Percentiles rank a stretch among this genome's conserved stretches.
phyloP scores from a whole-genome alignment of 1,140 invertebrate species.

The Trachymyrmex cornetzi region DNA sequence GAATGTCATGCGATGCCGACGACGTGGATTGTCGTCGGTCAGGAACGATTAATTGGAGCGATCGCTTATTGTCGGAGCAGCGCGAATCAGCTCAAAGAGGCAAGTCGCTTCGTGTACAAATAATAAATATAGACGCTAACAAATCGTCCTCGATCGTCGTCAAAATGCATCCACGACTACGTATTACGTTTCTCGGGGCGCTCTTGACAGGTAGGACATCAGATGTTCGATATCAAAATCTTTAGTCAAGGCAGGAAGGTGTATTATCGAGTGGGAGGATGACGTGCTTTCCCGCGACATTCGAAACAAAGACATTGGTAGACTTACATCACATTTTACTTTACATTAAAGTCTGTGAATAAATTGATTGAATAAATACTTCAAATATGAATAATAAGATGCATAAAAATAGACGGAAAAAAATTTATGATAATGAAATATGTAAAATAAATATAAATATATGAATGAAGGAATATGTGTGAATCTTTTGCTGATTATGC shows the following conservation, averaged over 20 bases:
- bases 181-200: background rate
- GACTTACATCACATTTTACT: background rate
- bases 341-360: background rate
- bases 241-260: background rate
- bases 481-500: too few relatives aligned
- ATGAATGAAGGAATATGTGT: background rate
- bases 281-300: background rate
- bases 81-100: background rate
- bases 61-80: background rate
- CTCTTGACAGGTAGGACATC: background rate
- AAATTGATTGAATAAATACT: background rate
- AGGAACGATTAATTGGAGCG: slow-evolving; percentile 39
- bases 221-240: slow-evolving; percentile 20
- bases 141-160: background rate
- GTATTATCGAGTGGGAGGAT: slow-evolving; percentile 3
- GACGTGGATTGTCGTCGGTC: background rate
- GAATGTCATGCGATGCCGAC: slow-evolving; percentile 47
- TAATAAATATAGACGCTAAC: background rate
- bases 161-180: background rate
- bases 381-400: background rate
- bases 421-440: background rate
- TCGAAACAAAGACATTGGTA: background rate
- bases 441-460: background rate
- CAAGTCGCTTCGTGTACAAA: background rate
- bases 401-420: background rate